Conservation (phyloP, 2,888 invertebrate genomes). For the Pomacea canaliculata region DNA sequence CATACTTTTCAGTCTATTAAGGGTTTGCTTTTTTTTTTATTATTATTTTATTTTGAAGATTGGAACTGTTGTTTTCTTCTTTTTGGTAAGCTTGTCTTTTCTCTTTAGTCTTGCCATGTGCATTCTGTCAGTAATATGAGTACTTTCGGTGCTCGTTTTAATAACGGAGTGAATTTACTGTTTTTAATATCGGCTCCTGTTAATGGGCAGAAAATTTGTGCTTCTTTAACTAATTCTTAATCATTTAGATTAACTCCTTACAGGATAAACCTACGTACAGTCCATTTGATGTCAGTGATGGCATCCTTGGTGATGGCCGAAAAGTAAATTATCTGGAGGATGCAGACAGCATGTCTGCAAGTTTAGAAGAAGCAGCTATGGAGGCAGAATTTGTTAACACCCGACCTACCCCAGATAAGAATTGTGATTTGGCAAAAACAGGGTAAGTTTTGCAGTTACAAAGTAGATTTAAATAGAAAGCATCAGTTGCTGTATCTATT, state of each 20-base stretch:
- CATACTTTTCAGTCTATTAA: too few species aligned
- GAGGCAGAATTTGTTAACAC: conserved; percentile 31
- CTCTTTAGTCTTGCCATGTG: too few species aligned
- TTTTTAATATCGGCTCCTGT: too few species aligned
- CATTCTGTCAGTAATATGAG: too few species aligned
- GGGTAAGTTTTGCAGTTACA: conserved; percentile 44
- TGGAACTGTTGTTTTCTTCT: too few species aligned
- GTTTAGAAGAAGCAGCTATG: conserved; percentile 34
- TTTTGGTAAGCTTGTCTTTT: too few species aligned
- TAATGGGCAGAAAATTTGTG: too few species aligned
- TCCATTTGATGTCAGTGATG: conserved; percentile 40
- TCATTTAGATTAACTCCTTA: background rate
- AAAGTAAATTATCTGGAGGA: conserved; percentile 56
- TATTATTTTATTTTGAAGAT: too few species aligned
- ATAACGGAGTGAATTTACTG: too few species aligned
- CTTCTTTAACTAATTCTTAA: too few species aligned
- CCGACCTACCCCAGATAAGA: conserved; percentile 54
- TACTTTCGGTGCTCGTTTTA: too few species aligned
- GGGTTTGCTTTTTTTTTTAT: too few species aligned
- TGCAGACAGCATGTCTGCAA: conserved; percentile 56
- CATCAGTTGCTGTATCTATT: conserved; percentile 7
- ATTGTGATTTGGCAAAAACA: conserved; percentile 49
- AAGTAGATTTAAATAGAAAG: conserved; percentile 8
- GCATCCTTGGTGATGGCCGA: conserved; percentile 28
- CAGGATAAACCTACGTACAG: conserved; percentile 49